A percentile compares a stretch with the other conserved stretches of the same genome.
Conservation (phyloP, 2,888 invertebrate species). For the Sinelater perroti region DNA sequence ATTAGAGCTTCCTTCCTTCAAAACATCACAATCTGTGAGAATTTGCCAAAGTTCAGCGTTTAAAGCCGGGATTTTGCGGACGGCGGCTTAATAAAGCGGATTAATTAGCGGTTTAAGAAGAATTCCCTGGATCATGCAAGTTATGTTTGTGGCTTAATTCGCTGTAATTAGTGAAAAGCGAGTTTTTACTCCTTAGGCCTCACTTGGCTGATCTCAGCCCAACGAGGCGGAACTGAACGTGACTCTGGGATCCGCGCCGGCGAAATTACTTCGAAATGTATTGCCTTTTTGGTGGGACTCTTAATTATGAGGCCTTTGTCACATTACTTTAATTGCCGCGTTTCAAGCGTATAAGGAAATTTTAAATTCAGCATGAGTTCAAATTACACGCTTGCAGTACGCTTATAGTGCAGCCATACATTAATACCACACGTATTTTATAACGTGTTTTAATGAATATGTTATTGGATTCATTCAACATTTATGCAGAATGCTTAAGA, state of each 20-base stretch:
- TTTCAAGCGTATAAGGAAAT: too few relatives aligned
- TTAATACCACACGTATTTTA: too few relatives aligned
- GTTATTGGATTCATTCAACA: too few relatives aligned
- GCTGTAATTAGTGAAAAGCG: constrained; percentile 44
- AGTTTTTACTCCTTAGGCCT: constrained; percentile 43
- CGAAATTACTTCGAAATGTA: constrained; percentile 41
- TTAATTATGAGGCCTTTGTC: constrained; percentile 34
- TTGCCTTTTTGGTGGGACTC: constrained; percentile 33
- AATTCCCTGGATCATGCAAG: constrained; percentile 47
- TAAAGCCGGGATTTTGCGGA: constrained; percentile 36
- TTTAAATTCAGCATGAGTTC: too few relatives aligned
- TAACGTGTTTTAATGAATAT: too few relatives aligned
- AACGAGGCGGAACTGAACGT: constrained; percentile 44
- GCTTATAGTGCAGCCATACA: too few relatives aligned
- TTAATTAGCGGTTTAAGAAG: constrained; percentile 49
- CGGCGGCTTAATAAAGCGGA: constrained; percentile 47
- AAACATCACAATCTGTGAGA: constrained; percentile 37
- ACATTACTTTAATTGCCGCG: constrained; percentile 1
- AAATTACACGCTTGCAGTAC: too few relatives aligned
- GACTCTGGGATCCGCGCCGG: constrained; percentile 38
- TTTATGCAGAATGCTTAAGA: too few relatives aligned
- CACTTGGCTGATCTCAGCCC: constrained; percentile 41
- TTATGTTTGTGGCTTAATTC: constrained; percentile 47
- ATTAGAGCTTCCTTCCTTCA: constrained; percentile 39
- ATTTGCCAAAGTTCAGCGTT: constrained; percentile 37